phyloP scores from a whole-genome alignment of 2,113 vertebrate genomes.

The Paramormyrops kingsleyae region DNA sequence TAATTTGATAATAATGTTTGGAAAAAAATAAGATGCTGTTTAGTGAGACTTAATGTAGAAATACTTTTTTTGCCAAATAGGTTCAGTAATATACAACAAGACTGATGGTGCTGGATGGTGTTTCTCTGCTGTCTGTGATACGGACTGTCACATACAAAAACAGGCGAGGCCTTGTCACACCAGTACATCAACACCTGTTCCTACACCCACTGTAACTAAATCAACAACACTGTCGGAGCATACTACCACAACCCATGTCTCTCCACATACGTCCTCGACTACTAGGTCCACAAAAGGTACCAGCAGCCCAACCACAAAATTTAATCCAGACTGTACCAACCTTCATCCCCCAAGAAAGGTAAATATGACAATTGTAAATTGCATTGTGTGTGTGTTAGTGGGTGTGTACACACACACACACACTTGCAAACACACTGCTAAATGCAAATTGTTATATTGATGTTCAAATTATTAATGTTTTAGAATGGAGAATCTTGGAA shows the following conservation, averaged over 20 bases:
- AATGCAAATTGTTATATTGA: not conserved
- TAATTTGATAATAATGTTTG: not conserved
- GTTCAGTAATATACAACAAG: conserved; percentile 58
- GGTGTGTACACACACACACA: not conserved
- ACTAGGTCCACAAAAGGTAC: not conserved
- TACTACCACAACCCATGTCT: not conserved
- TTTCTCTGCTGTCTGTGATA: conserved; percentile 61
- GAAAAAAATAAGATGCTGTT: not conserved
- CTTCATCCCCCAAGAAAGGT: conserved; percentile 51
- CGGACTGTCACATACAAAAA: conserved; percentile 52
- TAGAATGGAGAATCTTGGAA: conserved; percentile 70
- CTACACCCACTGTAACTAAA: rapidly evolving
- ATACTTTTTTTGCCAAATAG: conserved; percentile 43
- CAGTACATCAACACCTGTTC: conserved; percentile 22
- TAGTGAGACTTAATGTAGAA: not conserved
- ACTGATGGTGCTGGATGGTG: conserved; percentile 59
- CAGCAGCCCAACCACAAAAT: conserved; percentile 16
- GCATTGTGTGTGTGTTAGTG: not conserved
- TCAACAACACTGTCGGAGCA: not conserved
- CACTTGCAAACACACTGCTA: not conserved
- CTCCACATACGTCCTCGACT: not conserved
- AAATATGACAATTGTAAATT: not conserved
- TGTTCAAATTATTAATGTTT: conserved; percentile 5
- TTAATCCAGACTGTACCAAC: conserved; percentile 37
- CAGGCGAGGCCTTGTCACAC: conserved; percentile 5